Evolutionary conservation across 2,113 vertebrate species (phyloP).

Genomic region (Potamarius usumacintae): DNA sequence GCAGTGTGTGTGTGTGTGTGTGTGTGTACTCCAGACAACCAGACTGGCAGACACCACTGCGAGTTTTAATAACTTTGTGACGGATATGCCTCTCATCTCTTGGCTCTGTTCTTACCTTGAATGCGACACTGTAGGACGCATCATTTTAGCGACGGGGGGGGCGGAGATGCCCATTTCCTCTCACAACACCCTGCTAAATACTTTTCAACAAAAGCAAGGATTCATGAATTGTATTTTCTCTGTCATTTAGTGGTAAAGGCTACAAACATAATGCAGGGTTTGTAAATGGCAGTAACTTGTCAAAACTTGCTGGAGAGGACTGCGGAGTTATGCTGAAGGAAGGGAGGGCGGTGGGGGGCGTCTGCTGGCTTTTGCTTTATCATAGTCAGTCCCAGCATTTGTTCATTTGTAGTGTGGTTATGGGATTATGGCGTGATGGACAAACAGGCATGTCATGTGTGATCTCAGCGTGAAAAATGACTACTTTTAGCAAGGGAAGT

Average conservation of each 20-base stretch:
- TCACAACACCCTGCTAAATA: slow-evolving; percentile 57
- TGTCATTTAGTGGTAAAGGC: slow-evolving; percentile 49
- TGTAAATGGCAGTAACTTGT: slow-evolving; percentile 14
- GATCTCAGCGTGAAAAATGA: slow-evolving; percentile 11
- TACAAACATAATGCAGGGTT: not conserved
- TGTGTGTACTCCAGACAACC: slow-evolving; percentile 24
- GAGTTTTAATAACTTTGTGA: slow-evolving; percentile 64
- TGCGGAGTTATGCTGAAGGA: slow-evolving; percentile 1
- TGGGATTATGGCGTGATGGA: slow-evolving; percentile 25
- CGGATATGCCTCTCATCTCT: slow-evolving; percentile 66
- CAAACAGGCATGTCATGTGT: slow-evolving; percentile 25
- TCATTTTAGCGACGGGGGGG: not conserved
- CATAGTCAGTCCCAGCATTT: not conserved
- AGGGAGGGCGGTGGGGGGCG: too few species aligned
- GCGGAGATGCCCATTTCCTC: slow-evolving; percentile 30
- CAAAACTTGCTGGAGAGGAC: slow-evolving; percentile 30
- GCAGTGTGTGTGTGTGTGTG: not conserved
- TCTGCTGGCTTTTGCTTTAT: slow-evolving; percentile 18
- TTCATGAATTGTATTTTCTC: slow-evolving; percentile 56
- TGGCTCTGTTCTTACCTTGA: slow-evolving; percentile 54
- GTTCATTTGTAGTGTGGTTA: slow-evolving; percentile 34
- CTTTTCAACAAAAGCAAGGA: slow-evolving; percentile 54
- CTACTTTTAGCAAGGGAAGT: slow-evolving; percentile 40
- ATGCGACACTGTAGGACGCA: slow-evolving; percentile 57
- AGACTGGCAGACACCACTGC: slow-evolving; percentile 62